Percentiles rank a stretch among this genome's conserved stretches.
These are phyloP conservation scores for Papilio protenor DNA, from an alignment of 2,888 invertebrate species.

Conservation along the genomic window DNA sequence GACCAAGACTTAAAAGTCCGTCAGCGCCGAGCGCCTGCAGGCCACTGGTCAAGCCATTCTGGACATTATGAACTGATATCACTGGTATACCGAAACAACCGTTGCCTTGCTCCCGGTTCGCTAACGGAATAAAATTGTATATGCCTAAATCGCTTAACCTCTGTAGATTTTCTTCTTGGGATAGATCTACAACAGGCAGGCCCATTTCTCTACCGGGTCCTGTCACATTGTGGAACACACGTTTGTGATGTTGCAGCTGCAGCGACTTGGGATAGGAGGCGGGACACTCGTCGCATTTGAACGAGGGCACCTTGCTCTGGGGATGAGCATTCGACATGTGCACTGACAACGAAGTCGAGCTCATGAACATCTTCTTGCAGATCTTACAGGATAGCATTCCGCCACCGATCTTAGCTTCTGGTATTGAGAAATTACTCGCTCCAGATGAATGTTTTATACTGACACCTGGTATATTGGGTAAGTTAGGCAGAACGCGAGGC, in stretches of 20 bases:
- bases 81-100: conserved; percentile 90
- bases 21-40: conserved; percentile 88
- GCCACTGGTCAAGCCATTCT: conserved; percentile 83
- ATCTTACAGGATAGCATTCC: conserved; percentile 73
- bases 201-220: conserved; percentile 86
- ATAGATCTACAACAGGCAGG: conserved; percentile 89
- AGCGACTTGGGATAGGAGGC: conserved; percentile 88
- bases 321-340: conserved; percentile 76
- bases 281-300: conserved; percentile 88
- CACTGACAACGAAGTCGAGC: conserved; percentile 67
- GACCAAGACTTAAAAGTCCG: conserved; percentile 89
- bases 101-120: conserved; percentile 85
- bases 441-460: conserved; percentile 82
- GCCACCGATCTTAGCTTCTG: conserved; percentile 73
- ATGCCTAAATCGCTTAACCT: conserved; percentile 88
- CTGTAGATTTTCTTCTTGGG: conserved; percentile 86
- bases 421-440: conserved; percentile 75
- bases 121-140: conserved; percentile 89
- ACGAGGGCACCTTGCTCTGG: conserved; percentile 71
- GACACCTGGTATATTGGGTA: conserved; percentile 77
- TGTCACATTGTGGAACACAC: conserved; percentile 76
- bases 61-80: conserved; percentile 86
- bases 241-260: conserved; percentile 86
- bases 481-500: conserved; percentile 75
- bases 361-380: conserved; percentile 79